These are phyloP conservation scores for Balearica regulorum DNA, from an alignment of 2,797 vertebrate species.

Conservation along the genomic window DNA sequence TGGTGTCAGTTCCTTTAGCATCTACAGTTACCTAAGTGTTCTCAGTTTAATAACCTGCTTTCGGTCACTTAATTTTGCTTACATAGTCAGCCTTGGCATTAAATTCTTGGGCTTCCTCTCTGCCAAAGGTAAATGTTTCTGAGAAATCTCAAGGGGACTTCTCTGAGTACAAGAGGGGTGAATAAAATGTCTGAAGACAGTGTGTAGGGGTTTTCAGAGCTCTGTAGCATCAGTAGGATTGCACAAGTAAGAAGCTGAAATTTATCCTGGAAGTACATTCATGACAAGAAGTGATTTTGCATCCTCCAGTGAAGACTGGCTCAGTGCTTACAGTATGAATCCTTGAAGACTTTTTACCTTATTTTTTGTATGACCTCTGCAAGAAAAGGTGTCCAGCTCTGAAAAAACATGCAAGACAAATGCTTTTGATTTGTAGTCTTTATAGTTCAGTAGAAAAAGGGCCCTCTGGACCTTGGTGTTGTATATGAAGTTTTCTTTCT, in stretches of 20 bases:
- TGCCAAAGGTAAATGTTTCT: background rate
- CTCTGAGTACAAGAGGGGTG: background rate
- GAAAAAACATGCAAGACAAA: background rate
- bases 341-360: constrained; percentile 12
- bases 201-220: background rate
- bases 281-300: constrained; percentile 10
- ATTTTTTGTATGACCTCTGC: background rate
- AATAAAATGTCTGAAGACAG: background rate
- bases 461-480: background rate
- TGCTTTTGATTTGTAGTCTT: constrained; percentile 3
- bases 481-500: background rate
- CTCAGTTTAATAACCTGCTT: background rate
- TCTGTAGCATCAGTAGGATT: background rate
- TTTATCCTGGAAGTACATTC: background rate
- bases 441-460: background rate
- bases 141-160: background rate
- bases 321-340: background rate
- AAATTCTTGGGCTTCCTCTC: background rate
- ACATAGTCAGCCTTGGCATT: background rate
- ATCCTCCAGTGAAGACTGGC: background rate
- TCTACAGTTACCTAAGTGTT: background rate
- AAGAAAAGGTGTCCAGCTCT: background rate
- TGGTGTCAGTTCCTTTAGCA: background rate
- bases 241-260: background rate
- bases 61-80: background rate